Evolutionary conservation across 92 coral and sea anemone species (phyloP), one percentile per base, ranked within the genome.

Genomic region (Blastomussa wellsi): DNA sequence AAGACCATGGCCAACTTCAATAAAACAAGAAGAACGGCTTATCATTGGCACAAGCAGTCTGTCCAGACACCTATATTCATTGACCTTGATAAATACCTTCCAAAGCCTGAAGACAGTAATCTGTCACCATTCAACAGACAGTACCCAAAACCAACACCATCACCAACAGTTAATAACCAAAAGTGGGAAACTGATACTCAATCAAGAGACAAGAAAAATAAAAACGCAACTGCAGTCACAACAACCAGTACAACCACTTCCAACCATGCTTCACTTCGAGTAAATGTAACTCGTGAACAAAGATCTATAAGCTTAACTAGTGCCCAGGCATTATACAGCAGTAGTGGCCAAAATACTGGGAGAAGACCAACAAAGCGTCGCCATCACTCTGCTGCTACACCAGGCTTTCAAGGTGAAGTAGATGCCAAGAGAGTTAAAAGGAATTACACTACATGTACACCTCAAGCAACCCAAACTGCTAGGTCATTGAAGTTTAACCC

Each of bases 331-430:
- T 31, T 83, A 37, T 57, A 83, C 59, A 32, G 22, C 20, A 28
- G 22, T 4, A 20, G 49, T 17, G 73, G 36, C 59, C 35, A 74
- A 62, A 24, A 38, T 20, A 37, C 24, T 74, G 60, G 60, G 29
- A 87, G 84, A 35, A 73, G 82, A 28, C 72, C 88, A 9, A 39
- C 82, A 12, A 90, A 90, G 62, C 89, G 91, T 7, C 86, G 93
- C 14, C 93, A 90, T 47, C 93, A 90, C 55, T 90, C 93, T 24
- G 72, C 79, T 29, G 81, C 49, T 38, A 87, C 85, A 11, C 93
- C 93, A 47, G 91, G 85, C 36, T 66, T 76, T 81, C 86, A 85
- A 7, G 80, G 41, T 47, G 92, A 81, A 35, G 26, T 75, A 28
- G 57, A 74, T 2, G 29, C 69, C 5, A 83, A 83, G 10, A 41